Evolutionary conservation across 2,797 vertebrate genomes (phyloP).

Genomic region (Amazona finschi): DNA sequence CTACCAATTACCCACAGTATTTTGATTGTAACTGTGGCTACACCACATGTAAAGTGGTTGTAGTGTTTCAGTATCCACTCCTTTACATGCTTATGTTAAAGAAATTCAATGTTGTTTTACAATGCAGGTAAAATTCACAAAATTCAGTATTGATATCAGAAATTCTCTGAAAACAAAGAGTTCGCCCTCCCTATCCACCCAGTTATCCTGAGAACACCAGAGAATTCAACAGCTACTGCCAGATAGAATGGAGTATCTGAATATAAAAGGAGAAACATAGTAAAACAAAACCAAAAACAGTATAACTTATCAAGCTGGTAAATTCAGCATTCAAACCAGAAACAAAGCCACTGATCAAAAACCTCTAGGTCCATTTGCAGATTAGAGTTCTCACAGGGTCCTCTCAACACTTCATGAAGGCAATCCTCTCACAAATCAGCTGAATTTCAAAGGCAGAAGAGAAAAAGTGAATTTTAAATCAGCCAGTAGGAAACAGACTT

Average conservation of each 20-base stretch:
- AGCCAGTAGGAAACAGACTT: not conserved
- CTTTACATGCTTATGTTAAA: not conserved
- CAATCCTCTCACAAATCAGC: not conserved
- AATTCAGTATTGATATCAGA: constrained; percentile 2
- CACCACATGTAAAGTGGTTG: not conserved
- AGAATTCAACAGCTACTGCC: not conserved
- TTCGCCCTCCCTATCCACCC: not conserved
- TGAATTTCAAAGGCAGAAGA: not conserved
- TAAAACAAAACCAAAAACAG: not conserved
- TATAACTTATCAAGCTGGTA: not conserved
- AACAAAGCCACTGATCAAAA: not conserved
- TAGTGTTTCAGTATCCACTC: not conserved
- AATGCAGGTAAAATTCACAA: constrained; percentile 6
- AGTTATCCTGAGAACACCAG: not conserved
- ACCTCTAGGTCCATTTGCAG: not conserved
- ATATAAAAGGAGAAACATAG: not conserved
- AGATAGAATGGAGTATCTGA: not conserved
- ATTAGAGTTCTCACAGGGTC: not conserved
- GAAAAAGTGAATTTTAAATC: constrained; percentile 32
- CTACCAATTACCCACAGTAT: not conserved
- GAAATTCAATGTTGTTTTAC: constrained; percentile 25
- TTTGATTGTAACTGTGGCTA: constrained; percentile 18
- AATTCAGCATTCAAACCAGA: not conserved
- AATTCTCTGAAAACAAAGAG: constrained; percentile 15
- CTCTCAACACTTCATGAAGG: constrained; percentile 13